phyloP scores from a whole-genome alignment of 2,888 invertebrate genomes.

The Podabrus alpinus region DNA sequence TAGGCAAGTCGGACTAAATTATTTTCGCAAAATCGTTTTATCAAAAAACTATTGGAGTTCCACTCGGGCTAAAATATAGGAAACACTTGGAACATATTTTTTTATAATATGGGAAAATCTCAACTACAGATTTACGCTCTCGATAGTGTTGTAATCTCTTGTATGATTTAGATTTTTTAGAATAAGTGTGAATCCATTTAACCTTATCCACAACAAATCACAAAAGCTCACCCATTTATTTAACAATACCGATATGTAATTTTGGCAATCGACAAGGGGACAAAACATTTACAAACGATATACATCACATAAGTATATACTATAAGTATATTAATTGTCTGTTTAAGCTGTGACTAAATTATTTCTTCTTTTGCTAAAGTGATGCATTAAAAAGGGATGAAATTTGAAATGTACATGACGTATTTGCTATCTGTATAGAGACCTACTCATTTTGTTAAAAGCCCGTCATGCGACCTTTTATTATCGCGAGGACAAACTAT shows the following conservation, averaged over 20 bases:
- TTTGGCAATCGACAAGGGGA: slow-evolving; percentile 33
- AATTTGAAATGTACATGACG: slow-evolving; percentile 12
- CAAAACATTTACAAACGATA: slow-evolving; percentile 23
- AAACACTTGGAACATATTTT: neutral
- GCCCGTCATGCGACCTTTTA: slow-evolving; percentile 46
- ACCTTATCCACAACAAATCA: slow-evolving; percentile 11
- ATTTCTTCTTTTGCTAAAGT: slow-evolving; percentile 10
- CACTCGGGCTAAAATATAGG: neutral
- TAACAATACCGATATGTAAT: slow-evolving; percentile 33
- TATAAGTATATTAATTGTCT: slow-evolving; percentile 27
- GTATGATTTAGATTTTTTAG: too few species aligned
- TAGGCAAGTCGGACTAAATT: neutral
- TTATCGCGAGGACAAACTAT: slow-evolving; percentile 44
- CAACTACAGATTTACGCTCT: neutral
- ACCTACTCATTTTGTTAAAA: slow-evolving; percentile 46
- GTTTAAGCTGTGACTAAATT: neutral
- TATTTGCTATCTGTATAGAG: slow-evolving; percentile 23
- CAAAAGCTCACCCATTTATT: slow-evolving; percentile 27
- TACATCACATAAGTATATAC: slow-evolving; percentile 27
- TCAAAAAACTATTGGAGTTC: neutral
- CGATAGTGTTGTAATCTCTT: neutral
- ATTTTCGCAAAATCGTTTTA: neutral
- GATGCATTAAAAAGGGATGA: neutral
- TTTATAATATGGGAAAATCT: neutral
- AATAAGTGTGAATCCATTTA: neutral